A percentile compares a stretch with the other conserved stretches of the same genome.
Evolutionary conservation across 1,140 invertebrate species (phyloP).

Genomic region (Berghia stephanieae): DNA sequence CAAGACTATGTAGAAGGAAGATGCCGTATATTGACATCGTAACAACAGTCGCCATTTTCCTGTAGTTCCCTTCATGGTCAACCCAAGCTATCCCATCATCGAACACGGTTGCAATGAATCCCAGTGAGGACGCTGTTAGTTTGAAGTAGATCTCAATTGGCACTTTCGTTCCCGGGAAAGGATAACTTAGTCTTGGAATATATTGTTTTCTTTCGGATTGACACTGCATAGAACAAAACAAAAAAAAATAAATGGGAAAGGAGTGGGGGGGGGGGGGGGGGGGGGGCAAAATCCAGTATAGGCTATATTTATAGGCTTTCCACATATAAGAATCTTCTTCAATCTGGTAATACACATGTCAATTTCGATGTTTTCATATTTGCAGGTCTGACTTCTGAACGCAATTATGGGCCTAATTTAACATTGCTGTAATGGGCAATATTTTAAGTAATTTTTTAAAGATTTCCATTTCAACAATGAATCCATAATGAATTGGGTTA

Average conservation of each 20-base stretch:
- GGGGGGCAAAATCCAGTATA: no score
- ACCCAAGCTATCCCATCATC: constrained; percentile 20
- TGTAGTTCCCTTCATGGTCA: constrained; percentile 25
- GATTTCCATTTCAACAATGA: no score
- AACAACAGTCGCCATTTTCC: constrained; percentile 25
- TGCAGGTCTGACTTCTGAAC: not conserved
- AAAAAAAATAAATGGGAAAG: no score
- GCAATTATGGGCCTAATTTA: not conserved
- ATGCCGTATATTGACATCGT: constrained; percentile 28
- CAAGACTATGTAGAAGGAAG: constrained; percentile 22
- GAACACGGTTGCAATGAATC: constrained; percentile 20
- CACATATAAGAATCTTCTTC: not conserved
- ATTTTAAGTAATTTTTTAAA: no score
- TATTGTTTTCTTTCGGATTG: constrained; percentile 10
- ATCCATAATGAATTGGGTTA: no score
- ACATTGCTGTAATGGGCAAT: no score
- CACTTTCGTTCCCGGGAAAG: not conserved
- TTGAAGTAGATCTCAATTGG: constrained; percentile 12
- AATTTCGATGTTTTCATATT: not conserved
- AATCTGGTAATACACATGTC: not conserved
- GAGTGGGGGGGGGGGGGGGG: no score
- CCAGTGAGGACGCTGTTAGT: not conserved
- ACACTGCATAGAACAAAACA: constrained; percentile 7
- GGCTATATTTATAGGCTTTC: not conserved
- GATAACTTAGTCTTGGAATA: constrained; percentile 3